These are phyloP conservation scores for Sarotherodon lohbergeri DNA, from an alignment of 2,113 vertebrate species.

Conservation along the genomic window DNA sequence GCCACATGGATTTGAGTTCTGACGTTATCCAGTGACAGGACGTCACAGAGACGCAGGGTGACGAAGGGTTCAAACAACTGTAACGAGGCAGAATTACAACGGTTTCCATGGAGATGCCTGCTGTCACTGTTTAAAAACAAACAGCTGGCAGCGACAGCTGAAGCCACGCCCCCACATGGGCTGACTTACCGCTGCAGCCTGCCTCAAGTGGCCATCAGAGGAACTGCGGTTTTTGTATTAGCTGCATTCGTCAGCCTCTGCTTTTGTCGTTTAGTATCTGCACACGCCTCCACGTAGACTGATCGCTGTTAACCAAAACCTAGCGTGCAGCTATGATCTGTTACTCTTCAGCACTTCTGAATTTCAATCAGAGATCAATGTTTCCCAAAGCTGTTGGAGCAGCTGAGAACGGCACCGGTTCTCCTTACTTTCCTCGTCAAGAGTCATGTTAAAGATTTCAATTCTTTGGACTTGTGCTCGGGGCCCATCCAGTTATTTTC, in stretches of 20 bases:
- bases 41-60: background rate
- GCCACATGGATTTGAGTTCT: background rate
- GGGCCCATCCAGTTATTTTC: background rate
- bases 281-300: background rate
- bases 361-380: background rate
- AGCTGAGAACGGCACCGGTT: background rate
- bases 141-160: background rate
- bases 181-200: background rate
- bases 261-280: too few relatives aligned
- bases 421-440: background rate
- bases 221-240: background rate
- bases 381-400: background rate
- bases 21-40: accelerated
- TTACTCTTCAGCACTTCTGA: background rate
- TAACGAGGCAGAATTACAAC: background rate
- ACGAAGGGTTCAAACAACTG: background rate
- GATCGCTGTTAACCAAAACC: background rate
- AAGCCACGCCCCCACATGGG: background rate
- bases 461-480: background rate
- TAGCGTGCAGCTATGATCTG: background rate
- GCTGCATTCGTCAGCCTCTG: background rate
- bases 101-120: background rate
- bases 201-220: background rate
- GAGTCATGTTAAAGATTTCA: background rate
- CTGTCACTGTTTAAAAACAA: background rate